Base-by-base conservation (phyloP, 2,113 vertebrate species). In the Vanacampus margaritifer region DNA sequence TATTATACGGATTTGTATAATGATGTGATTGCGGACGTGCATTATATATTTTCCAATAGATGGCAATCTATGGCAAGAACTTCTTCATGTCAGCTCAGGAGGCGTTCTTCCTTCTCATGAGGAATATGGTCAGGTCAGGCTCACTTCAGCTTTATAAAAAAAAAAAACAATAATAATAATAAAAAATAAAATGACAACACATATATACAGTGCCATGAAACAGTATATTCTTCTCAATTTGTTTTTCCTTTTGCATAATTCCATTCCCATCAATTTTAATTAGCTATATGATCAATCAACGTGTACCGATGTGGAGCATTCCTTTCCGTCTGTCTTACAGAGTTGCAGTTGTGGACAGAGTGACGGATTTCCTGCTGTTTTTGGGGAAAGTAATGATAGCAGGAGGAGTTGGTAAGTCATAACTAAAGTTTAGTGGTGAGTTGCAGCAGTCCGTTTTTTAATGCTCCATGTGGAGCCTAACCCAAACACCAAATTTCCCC, bases 11-110 rank as follows among this genome's bases (percentile, higher is more conserved):
- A 21, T 50, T 7, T 50, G 21, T 6, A n/a, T 23, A 24, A 23
- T 13, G 11, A 8, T 39, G 1, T 5, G 9, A 36, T n/a, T 51
- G 48, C 19, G 36, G 16, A 61, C 36, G 16, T 39, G 19, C 4
- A 53, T 8, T 9, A 17, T 45, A 26, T 82, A 7, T 5, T 51
- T 7, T 67, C 59, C 66, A 46, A 45, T 80, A 97, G 95, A 93
- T 98, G 79, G 95, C 96, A 4, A 91, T 98, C 73, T 95, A 98
- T 19, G 96, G 96, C 51, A 94, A 92, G 82, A 95, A 91, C 87
- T 96, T 98, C 86, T 98, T 94, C 67, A 91, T 83, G 0, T 96
- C 96, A 0, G 94, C 95, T 46, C 93, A 84, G 79, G 94, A 97
- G 2, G 95, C 95, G 0, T 97, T 98, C 88, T 93, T 90, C 78